These are phyloP conservation scores for Labrus mixtus DNA, from an alignment of 2,113 vertebrate genomes.

Conservation along the genomic window DNA sequence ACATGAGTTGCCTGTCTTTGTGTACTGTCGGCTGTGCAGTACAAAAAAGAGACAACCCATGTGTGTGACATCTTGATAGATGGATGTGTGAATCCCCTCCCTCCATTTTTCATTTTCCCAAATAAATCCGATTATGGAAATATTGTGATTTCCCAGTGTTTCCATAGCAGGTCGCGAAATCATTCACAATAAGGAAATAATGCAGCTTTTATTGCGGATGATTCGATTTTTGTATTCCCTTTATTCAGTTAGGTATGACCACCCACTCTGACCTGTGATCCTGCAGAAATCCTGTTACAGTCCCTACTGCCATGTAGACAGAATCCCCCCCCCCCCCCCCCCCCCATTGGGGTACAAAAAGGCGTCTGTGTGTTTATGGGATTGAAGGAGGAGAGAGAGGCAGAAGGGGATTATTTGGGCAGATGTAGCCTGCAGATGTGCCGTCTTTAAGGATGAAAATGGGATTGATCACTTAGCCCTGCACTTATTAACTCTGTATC, in stretches of 20 bases:
- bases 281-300: constrained; percentile 72
- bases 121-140: constrained; percentile 57
- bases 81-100: constrained; percentile 2
- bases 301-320: constrained; percentile 24
- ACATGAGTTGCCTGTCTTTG: neutral
- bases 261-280: constrained; percentile 66
- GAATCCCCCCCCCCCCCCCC: constrained; percentile 38
- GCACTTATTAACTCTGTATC: constrained; percentile 61
- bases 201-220: constrained; percentile 72
- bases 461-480: constrained; percentile 65
- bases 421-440: constrained; percentile 48
- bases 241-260: constrained; percentile 66
- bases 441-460: constrained; percentile 44
- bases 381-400: neutral
- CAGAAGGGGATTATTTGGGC: constrained; percentile 49
- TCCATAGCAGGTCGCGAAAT: constrained; percentile 40
- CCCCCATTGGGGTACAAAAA: constrained; percentile 30
- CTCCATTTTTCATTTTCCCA: constrained; percentile 20
- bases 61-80: constrained; percentile 6
- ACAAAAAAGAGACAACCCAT: constrained; percentile 19
- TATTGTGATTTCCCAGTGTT: constrained; percentile 37
- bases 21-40: neutral
- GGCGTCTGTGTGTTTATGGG: constrained; percentile 30
- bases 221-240: constrained; percentile 66
- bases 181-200: constrained; percentile 36